Conservation (phyloP, 2,797 vertebrate species). For the Aythya fuligula region DNA sequence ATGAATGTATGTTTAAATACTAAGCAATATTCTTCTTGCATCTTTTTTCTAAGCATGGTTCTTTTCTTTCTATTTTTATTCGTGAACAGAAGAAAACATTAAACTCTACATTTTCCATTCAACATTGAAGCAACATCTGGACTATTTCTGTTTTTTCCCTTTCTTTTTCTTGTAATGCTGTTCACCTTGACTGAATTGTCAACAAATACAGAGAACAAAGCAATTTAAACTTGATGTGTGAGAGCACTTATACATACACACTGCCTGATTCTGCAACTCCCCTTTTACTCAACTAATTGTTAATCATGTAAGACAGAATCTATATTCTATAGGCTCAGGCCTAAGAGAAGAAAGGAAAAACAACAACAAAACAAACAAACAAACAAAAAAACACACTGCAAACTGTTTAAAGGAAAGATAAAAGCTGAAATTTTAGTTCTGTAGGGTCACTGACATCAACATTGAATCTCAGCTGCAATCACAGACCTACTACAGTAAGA, state of each 20-base stretch:
- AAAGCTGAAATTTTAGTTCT: conserved; percentile 27
- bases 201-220: neutral
- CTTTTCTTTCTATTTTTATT: neutral
- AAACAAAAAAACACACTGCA: neutral
- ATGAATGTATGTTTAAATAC: conserved; percentile 34
- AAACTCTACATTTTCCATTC: neutral
- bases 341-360: neutral
- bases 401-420: neutral
- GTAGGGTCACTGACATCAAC: neutral
- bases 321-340: neutral
- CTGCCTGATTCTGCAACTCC: neutral
- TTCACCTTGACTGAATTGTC: neutral
- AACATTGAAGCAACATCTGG: neutral
- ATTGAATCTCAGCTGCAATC: neutral
- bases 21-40: neutral
- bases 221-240: neutral
- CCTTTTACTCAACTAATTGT: neutral
- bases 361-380: no score
- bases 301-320: neutral
- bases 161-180: neutral
- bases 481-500: neutral
- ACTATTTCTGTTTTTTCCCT: neutral
- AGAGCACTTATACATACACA: neutral
- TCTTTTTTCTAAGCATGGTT: neutral
- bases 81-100: neutral